Evolutionary conservation across 2,113 vertebrate genomes (phyloP), one percentile per base, ranked within the genome.

Genomic region (Hemiprocne comata): DNA sequence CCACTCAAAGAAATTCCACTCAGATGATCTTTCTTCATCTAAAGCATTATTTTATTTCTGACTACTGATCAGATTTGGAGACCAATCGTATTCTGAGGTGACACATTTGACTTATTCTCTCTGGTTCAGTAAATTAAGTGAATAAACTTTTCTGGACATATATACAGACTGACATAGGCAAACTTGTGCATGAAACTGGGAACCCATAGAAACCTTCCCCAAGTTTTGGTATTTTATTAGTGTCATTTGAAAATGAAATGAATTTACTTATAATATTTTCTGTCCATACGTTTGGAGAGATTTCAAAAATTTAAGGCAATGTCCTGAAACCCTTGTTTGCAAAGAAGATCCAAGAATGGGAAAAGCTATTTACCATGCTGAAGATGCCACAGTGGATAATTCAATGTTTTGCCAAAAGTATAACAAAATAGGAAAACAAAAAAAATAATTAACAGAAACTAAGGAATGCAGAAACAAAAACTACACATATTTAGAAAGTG

Each of bases 391-490:
- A 46, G 62, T 77, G 58, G 76, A 50, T 23, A 24, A 24, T 23
- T 23, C 48, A 50, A 13, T 28, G 5, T 51, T 86, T 92, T 77
- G 38, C 42, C 38, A 69, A 64, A 82, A 84, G 5, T 60, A 60
- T 38, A 36, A 62, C 6, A 11, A 48, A 92, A 81, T 17, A 57
- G 28, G 62, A 84, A 94, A 80, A 92, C 10, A 13, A 53, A n/a
- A 76, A 71, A 85, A 75, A 17, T 58, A 85, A 78, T 85, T 75
- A 75, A 53, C 6, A 86, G 77, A 65, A 93, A 77, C 24, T 20
- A 25, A 89, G 72, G 48, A 85, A 80, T 44, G 66, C 4, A 53
- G 65, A 65, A 78, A 69, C 6, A 66, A 90, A 85, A n/a, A 0
- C 36, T 74, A 46, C 40, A 23, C 8, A 38, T 23, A 26, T 86